Evolutionary conservation across 2,888 invertebrate genomes (phyloP).

Genomic region (Drosophila helvetica): DNA sequence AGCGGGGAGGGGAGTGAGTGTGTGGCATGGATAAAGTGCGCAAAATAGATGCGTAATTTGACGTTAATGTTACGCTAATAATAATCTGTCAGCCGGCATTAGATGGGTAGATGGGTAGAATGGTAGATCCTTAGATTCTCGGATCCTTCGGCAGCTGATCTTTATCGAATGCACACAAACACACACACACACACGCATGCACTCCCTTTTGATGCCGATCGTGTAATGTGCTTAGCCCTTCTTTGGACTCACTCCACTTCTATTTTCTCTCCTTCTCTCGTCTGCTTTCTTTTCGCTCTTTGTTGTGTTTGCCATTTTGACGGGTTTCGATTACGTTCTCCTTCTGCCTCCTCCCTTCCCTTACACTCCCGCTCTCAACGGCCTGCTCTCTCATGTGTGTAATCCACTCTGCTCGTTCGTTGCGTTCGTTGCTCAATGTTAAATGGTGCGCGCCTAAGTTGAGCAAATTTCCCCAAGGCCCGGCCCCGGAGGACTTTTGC

Average conservation of each 20-base stretch:
- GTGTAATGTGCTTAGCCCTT: constrained; percentile 61
- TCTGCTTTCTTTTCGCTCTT: constrained; percentile 44
- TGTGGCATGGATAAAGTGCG: constrained; percentile 70
- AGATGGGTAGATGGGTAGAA: constrained; percentile 16
- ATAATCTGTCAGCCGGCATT: constrained; percentile 81
- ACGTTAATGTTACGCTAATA: constrained; percentile 82
- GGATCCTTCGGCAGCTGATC: constrained; percentile 40
- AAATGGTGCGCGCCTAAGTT: constrained; percentile 78
- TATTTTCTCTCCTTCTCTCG: neutral
- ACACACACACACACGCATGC: constrained; percentile 32
- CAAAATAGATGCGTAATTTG: constrained; percentile 79
- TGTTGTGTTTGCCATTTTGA: constrained; percentile 74
- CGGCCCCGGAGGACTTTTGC: neutral
- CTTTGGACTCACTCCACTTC: constrained; percentile 25
- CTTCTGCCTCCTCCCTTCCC: constrained; percentile 19
- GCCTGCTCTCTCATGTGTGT: constrained; percentile 69
- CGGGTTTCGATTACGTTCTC: constrained; percentile 72
- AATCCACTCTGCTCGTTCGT: constrained; percentile 75
- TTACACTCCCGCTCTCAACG: constrained; percentile 19
- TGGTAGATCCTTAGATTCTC: constrained; percentile 13
- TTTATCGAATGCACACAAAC: constrained; percentile 14
- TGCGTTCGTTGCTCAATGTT: constrained; percentile 57
- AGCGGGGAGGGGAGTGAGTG: constrained; percentile 1
- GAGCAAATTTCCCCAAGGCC: constrained; percentile 54
- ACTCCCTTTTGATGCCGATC: constrained; percentile 49